A percentile compares a stretch with the other conserved stretches of the same genome.
Conservation (phyloP, 2,888 invertebrate genomes). For the Drosophila buzzatii region DNA sequence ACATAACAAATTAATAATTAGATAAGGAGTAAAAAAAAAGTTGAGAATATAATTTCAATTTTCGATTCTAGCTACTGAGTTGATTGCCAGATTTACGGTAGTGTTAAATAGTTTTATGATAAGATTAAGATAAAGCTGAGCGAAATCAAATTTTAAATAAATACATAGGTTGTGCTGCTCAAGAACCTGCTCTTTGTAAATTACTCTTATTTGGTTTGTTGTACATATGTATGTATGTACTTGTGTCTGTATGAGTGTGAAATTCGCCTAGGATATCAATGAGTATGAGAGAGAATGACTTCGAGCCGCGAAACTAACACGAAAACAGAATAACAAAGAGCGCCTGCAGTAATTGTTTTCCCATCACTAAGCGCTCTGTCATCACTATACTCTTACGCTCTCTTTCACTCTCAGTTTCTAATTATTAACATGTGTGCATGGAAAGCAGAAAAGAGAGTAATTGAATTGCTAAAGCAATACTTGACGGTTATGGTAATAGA, state of each 20-base stretch:
- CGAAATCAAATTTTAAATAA: background rate
- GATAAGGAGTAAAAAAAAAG: conserved; percentile 28
- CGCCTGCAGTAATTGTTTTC: background rate
- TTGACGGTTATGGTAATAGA: too few relatives aligned
- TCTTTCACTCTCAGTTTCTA: background rate
- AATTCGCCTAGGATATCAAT: background rate
- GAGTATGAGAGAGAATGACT: background rate
- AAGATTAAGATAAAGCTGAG: conserved; percentile 44
- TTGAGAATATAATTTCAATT: conserved; percentile 48
- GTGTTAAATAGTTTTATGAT: conserved; percentile 44
- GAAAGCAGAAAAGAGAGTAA: background rate
- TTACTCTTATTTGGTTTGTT: background rate
- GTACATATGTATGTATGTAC: too few relatives aligned
- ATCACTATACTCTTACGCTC: background rate
- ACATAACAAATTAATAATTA: conserved; percentile 3
- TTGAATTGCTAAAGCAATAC: background rate
- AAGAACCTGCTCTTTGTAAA: background rate
- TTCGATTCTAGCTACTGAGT: conserved; percentile 23
- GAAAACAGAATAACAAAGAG: background rate
- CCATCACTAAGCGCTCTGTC: background rate
- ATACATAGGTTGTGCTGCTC: background rate
- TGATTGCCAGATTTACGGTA: conserved; percentile 51
- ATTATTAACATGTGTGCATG: background rate
- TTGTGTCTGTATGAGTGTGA: background rate
- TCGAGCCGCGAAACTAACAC: background rate